Conservation (phyloP, 2,113 vertebrate genomes). For the Ranitomeya imitator region DNA sequence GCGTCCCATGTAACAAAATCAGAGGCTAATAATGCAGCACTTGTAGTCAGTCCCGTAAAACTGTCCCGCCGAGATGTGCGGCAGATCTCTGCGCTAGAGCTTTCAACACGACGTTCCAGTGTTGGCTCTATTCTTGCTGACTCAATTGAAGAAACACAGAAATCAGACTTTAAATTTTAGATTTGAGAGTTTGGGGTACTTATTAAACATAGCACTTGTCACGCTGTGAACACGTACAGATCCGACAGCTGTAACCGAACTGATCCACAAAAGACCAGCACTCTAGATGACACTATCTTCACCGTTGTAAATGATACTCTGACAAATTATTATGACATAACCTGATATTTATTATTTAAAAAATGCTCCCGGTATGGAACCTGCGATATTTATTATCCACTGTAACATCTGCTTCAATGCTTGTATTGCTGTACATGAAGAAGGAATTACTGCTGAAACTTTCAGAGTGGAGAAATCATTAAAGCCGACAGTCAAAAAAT, state of each 20-base stretch:
- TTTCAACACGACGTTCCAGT: slow-evolving; percentile 67
- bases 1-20: slow-evolving; percentile 56
- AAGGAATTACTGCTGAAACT: neutral
- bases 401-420: neutral
- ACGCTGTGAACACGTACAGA: neutral
- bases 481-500: too few relatives aligned
- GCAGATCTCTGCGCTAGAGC: slow-evolving; percentile 71
- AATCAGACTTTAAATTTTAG: slow-evolving; percentile 67
- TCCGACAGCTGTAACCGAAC: neutral
- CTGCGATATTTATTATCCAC: neutral
- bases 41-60: slow-evolving; percentile 71
- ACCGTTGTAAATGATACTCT: neutral
- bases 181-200: neutral
- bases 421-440: neutral
- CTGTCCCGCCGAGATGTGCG: slow-evolving; percentile 76
- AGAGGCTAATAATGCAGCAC: slow-evolving; percentile 54
- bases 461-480: too few relatives aligned
- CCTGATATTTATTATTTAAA: slow-evolving; percentile 5
- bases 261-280: neutral
- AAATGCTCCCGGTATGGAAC: neutral
- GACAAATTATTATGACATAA: neutral
- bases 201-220: slow-evolving; percentile 20
- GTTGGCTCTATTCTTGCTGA: slow-evolving; percentile 69
- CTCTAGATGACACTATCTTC: neutral
- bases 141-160: slow-evolving; percentile 75